These are phyloP conservation scores for Bettongia penicillata DNA, from an alignment of 2,113 vertebrate species.

Conservation along the genomic window DNA sequence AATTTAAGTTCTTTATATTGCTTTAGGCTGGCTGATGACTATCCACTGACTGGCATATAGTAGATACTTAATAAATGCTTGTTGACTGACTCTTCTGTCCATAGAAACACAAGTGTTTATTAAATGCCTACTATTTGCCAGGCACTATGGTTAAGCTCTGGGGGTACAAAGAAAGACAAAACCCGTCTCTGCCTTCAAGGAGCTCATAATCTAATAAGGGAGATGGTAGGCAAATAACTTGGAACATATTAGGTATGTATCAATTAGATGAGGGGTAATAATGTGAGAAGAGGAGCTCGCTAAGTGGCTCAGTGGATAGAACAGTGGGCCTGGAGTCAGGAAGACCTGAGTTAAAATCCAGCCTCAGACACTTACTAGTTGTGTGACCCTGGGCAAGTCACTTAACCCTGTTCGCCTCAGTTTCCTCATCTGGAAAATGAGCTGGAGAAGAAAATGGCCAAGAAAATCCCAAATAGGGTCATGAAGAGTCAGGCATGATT, in stretches of 20 bases:
- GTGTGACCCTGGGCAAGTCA: background rate
- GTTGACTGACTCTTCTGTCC: background rate
- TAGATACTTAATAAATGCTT: background rate
- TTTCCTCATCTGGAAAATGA: background rate
- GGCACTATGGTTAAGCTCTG: background rate
- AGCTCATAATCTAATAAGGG: background rate
- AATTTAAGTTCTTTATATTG: background rate
- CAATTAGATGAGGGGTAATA: background rate
- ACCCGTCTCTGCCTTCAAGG: background rate
- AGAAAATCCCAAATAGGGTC: background rate
- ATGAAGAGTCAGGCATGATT: background rate
- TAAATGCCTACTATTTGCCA: background rate
- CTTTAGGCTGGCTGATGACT: background rate
- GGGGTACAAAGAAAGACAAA: background rate
- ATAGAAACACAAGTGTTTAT: background rate
- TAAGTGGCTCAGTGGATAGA: background rate
- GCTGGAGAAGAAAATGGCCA: background rate
- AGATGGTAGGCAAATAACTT: background rate
- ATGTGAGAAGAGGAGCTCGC: background rate
- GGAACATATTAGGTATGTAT: background rate
- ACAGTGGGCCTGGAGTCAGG: background rate
- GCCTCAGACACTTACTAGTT: background rate
- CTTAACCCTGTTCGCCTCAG: background rate
- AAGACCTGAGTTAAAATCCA: background rate
- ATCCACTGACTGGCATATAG: background rate